phyloP scores from a whole-genome alignment of 2,797 vertebrate species.

The Cyprinella venusta region DNA sequence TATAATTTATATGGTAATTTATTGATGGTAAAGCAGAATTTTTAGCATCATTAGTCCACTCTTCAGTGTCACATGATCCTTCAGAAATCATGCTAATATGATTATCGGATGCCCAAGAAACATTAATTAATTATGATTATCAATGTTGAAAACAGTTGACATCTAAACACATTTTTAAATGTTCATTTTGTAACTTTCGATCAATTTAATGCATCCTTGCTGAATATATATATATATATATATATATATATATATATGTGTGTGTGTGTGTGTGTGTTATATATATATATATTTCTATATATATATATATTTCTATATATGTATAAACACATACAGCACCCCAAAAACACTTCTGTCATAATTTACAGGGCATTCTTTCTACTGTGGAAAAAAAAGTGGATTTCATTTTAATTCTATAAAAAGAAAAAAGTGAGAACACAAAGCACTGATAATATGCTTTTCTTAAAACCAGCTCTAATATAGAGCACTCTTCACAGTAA shows the following conservation, averaged over 20 bases:
- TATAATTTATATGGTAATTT: background rate
- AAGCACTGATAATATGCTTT: constrained; percentile 50
- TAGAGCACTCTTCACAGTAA: constrained; percentile 51
- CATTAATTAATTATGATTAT: background rate
- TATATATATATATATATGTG: too few relatives aligned
- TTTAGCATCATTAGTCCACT: background rate
- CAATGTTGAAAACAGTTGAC: too few relatives aligned
- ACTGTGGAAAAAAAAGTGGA: background rate
- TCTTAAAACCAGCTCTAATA: constrained; percentile 56
- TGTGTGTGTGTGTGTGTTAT: too few relatives aligned
- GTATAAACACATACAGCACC: background rate
- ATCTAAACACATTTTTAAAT: too few relatives aligned
- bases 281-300: too few relatives aligned
- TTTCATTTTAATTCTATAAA: background rate
- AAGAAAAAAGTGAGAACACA: background rate
- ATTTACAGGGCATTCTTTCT: background rate
- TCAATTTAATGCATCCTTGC: background rate
- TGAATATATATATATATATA: background rate
- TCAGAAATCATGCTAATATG: too few relatives aligned
- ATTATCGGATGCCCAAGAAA: background rate
- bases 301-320: too few relatives aligned
- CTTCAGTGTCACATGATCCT: too few relatives aligned
- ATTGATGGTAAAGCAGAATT: background rate
- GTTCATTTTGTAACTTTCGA: background rate
- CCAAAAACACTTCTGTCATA: background rate